These are phyloP conservation scores for Gymnocypris eckloni DNA, from an alignment of 2,797 vertebrate species.

Conservation along the genomic window DNA sequence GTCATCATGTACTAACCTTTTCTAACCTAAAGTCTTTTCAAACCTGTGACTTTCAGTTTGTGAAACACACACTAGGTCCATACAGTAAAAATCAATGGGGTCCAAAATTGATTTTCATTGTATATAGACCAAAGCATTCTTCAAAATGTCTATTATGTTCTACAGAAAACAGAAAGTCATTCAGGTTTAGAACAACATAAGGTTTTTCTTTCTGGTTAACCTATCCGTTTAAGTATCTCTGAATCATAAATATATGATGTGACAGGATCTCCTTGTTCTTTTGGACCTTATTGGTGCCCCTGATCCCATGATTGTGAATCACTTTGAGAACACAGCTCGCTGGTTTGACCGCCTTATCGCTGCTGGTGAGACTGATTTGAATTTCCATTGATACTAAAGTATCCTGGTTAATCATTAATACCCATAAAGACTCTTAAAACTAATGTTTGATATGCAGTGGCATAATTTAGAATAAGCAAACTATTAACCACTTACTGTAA, in stretches of 20 bases:
- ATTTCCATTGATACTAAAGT: slow-evolving; percentile 6
- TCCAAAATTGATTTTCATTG: neutral
- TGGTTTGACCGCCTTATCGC: slow-evolving; percentile 88
- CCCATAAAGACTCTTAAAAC: neutral
- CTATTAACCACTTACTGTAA: neutral
- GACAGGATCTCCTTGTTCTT: slow-evolving; percentile 89
- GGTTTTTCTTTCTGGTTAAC: neutral
- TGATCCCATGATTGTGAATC: slow-evolving; percentile 84
- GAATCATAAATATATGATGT: neutral
- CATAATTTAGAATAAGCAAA: neutral
- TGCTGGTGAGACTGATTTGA: slow-evolving; percentile 76
- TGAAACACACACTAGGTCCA: neutral
- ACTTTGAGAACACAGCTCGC: slow-evolving; percentile 85
- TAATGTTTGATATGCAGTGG: slow-evolving; percentile 7
- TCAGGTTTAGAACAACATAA: neutral
- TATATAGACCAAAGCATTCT: neutral
- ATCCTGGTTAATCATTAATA: slow-evolving; percentile 24
- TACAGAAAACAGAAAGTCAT: neutral
- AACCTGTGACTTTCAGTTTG: neutral
- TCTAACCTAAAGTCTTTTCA: neutral
- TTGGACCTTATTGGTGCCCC: slow-evolving; percentile 87
- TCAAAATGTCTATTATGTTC: neutral
- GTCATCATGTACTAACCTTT: neutral
- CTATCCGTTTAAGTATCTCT: neutral
- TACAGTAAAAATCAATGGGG: neutral